Evolutionary conservation across 1,140 invertebrate genomes (phyloP).

Genomic region (Scaptodrosophila lebanonensis): DNA sequence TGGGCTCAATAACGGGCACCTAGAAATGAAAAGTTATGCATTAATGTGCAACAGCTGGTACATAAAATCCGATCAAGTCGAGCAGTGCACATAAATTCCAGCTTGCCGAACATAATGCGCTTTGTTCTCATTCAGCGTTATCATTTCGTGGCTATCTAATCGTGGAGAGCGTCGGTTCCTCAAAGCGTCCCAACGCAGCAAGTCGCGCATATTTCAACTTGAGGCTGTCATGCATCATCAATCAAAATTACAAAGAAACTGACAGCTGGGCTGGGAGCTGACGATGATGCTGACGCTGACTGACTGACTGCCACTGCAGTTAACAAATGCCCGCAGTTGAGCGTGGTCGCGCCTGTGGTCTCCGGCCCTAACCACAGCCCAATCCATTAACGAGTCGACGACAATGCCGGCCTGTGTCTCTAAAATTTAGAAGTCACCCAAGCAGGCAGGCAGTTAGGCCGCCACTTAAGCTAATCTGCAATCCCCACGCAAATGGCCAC

Average conservation of each 20-base stretch:
- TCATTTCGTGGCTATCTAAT: slow-evolving; percentile 26
- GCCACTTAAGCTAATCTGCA: background rate
- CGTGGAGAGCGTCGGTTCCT: background rate
- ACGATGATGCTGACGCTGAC: too few relatives aligned
- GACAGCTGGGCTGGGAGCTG: slow-evolving; percentile 9
- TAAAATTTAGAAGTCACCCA: background rate
- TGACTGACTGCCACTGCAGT: too few relatives aligned
- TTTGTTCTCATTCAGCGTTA: slow-evolving; percentile 4
- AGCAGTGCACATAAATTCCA: too few relatives aligned
- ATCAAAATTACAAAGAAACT: slow-evolving; percentile 44
- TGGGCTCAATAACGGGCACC: slow-evolving; percentile 67
- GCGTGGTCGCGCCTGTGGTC: too few relatives aligned
- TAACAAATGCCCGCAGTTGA: background rate
- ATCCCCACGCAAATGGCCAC: background rate
- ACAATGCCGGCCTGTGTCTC: too few relatives aligned
- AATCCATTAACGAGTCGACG: too few relatives aligned
- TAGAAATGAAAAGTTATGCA: slow-evolving; percentile 22
- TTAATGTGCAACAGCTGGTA: too few relatives aligned
- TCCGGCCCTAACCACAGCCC: too few relatives aligned
- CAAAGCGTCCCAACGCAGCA: background rate
- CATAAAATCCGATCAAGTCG: too few relatives aligned
- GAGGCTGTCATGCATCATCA: slow-evolving; percentile 48
- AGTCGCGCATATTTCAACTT: slow-evolving; percentile 37
- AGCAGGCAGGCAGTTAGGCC: background rate
- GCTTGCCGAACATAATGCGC: too few relatives aligned